Evolutionary conservation across 2,113 vertebrate species (phyloP), one percentile per base, ranked within the genome.

Genomic region (Drymodes brunneopygia): DNA sequence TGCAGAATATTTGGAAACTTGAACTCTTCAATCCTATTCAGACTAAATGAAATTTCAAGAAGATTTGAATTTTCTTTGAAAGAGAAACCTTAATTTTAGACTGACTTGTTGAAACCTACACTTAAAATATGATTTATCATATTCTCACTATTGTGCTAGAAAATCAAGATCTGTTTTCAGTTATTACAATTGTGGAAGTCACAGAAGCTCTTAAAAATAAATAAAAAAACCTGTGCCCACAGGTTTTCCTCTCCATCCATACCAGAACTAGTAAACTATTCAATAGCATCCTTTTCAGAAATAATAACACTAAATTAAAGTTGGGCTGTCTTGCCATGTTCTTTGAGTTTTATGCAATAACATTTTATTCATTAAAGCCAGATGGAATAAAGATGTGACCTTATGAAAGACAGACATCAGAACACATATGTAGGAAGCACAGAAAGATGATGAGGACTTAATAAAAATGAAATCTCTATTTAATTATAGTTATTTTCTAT

Each of bases 401-500:
- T 93, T 44, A 81, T 82, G 47, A 73, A 92, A 72, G 40, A 81
- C 13, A 81, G 51, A 64, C 71, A 48, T 72, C 42, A 66, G 83
- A 91, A 91, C 54, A 82, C 22, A 72, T 54, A 84, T 7, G 6
- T 15, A 28, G 45, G 35, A 95, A 96, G 27, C 31, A 17, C 4
- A 2, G 45, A 86, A 89, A 77, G 48, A 70, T 61, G 28, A 79
- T 54, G n/a, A 82, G 20, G 13, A 40, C 7, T 86, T 89, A 65
- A 65, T 71, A 58, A 74, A 82, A 93, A 85, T 71, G 71, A 95
- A 95, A 53, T 36, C 13, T 82, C 42, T 73, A 57, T 69, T 83
- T 92, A 90, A 95, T 97, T 75, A 78, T 51, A 65, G 31, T 73
- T 80, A 71, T 72, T 85, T 60, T 73, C 53, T 80, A 57, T 85